Evolutionary conservation across 2,888 invertebrate genomes (phyloP), one percentile per base, ranked within the genome.

Genomic region (Nomada fabriciana): DNA sequence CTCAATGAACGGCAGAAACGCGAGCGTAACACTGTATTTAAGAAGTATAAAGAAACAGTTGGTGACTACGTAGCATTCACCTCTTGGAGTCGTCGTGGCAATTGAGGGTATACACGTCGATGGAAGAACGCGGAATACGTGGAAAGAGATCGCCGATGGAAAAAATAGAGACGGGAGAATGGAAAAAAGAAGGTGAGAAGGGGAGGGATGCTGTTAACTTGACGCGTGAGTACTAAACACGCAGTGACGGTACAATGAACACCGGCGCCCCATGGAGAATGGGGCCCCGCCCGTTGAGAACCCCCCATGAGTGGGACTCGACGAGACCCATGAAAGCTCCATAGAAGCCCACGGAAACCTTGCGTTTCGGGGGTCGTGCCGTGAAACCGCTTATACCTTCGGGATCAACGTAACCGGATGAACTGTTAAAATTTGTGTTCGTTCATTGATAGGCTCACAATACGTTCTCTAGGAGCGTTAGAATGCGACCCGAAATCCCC

Each of bases 191-290:
- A 83, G 79, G 72, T 55, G 74, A 74, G 63, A 80, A 81, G 77
- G 64, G 78, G 82, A 82, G 87, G 86, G 88, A 85, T 86, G 89
- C 88, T 90, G 90, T 90, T 91, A 90, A 90, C 87, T 86, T 88
- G 89, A 89, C 91, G 89, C 86, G 89, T 88, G 90, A 90, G 89
- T 90, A 77, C 89, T 89, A 90, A 90, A 90, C 88, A 91, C 86
- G 86, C 86, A 88, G 87, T 80, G 89, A 89, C 86, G 89, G 88
- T 84, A 91, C 91, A 91, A 91, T 91, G 88, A 89, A 85, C 82
- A 78, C 65, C 73, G 89, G 89, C 90, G 88, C 88, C 91, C 90
- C 89, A 83, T 69, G 61, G 89, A 63, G 90, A 87, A 76, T 73
- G 72, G 85, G 71, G 87, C 86, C 89, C 89, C 90, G 90, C 88